Percentiles rank a stretch among this genome's conserved stretches.
phyloP scores from a whole-genome alignment of 2,888 invertebrate species.

The Xylophagus ater region DNA sequence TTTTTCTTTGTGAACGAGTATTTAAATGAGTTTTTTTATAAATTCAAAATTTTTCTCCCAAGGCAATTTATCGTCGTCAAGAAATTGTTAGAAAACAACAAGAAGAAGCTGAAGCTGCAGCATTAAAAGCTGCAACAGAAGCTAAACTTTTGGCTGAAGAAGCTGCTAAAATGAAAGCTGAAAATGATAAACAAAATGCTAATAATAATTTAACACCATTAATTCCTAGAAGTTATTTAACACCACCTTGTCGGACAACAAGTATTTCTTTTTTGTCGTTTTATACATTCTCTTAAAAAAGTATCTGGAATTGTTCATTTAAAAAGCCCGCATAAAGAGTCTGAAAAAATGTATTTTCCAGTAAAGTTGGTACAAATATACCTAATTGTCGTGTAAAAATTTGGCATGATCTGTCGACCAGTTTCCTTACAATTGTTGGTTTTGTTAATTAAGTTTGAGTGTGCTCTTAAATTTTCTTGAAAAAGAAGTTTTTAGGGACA shows the following conservation, averaged over 20 bases:
- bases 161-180: conserved; percentile 29
- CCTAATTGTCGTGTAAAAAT: no score
- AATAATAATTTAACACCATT: conserved; percentile 26
- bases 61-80: conserved; percentile 33
- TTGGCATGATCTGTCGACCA: no score
- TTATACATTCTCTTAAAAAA: no score
- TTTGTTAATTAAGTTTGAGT: no score
- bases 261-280: no score
- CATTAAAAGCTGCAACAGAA: conserved; percentile 19
- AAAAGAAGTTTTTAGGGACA: no score
- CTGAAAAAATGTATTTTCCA: no score
- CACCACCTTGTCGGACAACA: conserved; percentile 23
- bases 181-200: conserved; percentile 26
- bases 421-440: no score
- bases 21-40: not conserved
- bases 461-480: no score
- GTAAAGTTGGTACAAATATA: no score
- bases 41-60: conserved; percentile 3
- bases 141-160: not conserved
- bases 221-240: conserved; percentile 28
- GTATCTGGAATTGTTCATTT: no score
- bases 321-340: no score
- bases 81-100: conserved; percentile 27
- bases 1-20: not conserved
- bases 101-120: conserved; percentile 24